Conservation (phyloP, 2,113 vertebrate species). For the Phaethon lepturus region DNA sequence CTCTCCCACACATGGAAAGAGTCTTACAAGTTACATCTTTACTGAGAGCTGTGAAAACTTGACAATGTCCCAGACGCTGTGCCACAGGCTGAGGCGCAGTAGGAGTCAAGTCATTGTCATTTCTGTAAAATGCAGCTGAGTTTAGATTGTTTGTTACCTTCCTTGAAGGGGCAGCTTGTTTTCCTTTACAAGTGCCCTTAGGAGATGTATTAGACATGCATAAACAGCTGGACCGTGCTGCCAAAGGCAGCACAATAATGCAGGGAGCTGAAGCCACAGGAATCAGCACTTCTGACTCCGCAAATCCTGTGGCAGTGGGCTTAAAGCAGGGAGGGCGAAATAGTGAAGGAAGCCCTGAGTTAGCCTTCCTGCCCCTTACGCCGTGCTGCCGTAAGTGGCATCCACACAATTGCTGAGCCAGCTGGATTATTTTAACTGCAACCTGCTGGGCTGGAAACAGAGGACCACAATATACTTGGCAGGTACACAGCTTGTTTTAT, state of each 20-base stretch:
- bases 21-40: not conserved
- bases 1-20: not conserved
- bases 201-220: constrained; percentile 26
- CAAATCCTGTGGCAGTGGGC: constrained; percentile 30
- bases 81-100: not conserved
- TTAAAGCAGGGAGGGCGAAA: constrained; percentile 5
- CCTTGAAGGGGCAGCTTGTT: constrained; percentile 26
- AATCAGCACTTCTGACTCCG: constrained; percentile 45
- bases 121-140: not conserved
- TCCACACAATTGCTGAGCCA: not conserved
- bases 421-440: constrained; percentile 29
- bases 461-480: not conserved
- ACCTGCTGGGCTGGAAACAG: not conserved
- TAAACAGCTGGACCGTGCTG: constrained; percentile 43
- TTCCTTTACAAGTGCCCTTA: not conserved
- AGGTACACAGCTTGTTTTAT: not conserved
- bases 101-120: not conserved
- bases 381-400: not conserved
- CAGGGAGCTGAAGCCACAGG: not conserved
- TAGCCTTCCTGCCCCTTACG: not conserved
- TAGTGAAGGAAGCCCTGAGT: not conserved
- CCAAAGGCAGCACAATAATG: not conserved
- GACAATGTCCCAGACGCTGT: not conserved
- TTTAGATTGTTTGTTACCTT: constrained; percentile 15
- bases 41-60: not conserved